Evolutionary conservation across 2,888 invertebrate genomes (phyloP), one percentile per base, ranked within the genome.

Genomic region (Eueremaeus valkanovi): DNA sequence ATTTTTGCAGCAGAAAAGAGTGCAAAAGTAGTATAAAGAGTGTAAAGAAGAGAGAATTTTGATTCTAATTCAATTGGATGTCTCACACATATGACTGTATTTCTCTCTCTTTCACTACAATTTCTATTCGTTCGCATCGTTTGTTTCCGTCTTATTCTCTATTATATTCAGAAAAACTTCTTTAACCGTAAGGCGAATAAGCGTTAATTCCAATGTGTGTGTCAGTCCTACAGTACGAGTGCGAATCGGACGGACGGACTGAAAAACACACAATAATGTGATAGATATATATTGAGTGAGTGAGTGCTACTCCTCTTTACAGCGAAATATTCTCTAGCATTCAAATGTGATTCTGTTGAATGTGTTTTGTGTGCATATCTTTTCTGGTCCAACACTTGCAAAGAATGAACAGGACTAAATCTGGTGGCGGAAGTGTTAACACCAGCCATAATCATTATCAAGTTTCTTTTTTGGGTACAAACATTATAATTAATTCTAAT

Each of bases 261-360:
- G n/a, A n/a, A n/a, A n/a, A n/a, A n/a, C n/a, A n/a, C n/a, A 5
- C 36, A 36, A 36, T 36, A 36, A 36, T 36, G n/a, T n/a, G n/a
- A 36, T 36, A 36, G 36, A 36, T 36, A 36, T 36, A 5, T 36
- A 36, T 36, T 36, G 36, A 36, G 36, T 51, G 51, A 51, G 51
- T 51, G 51, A 51, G 51, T 51, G 51, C 51, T 51, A 51, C 51
- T 51, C 51, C 51, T 51, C 51, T 51, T n/a, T 51, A 16, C 18
- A 6, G 18, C n/a, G n/a, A n/a, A n/a, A n/a, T n/a, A n/a, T n/a
- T n/a, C n/a, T n/a, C n/a, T n/a, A n/a, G n/a, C n/a, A n/a, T n/a
- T n/a, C n/a, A n/a, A n/a, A n/a, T n/a, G n/a, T n/a, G n/a, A n/a
- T n/a, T n/a, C n/a, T n/a, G n/a, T n/a, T 6, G n/a, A 18, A 51